A percentile compares a stretch with the other conserved stretches of the same genome.
These are phyloP conservation scores for Bothrops jararaca DNA, from an alignment of 2,113 vertebrate species.

Conservation along the genomic window DNA sequence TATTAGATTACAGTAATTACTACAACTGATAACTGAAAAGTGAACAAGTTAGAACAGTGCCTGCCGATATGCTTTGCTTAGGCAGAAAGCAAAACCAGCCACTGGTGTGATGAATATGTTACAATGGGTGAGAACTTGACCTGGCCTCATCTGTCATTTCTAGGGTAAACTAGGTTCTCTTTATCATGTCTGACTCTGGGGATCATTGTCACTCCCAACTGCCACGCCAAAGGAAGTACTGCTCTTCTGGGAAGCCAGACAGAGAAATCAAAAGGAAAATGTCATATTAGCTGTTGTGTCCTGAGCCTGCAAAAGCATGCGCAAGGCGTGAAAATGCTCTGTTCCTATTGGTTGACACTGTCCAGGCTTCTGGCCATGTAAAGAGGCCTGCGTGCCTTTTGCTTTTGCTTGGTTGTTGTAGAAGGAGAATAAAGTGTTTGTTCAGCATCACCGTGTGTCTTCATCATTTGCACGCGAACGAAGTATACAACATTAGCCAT, in stretches of 20 bases:
- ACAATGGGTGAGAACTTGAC: conserved; percentile 1
- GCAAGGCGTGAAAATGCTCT: no score
- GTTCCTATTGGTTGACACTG: no score
- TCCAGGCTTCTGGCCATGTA: no score
- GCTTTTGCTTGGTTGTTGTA: no score
- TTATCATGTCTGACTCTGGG: conserved; percentile 29
- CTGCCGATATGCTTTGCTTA: conserved; percentile 24
- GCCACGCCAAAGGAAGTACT: conserved; percentile 8
- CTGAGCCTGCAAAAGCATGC: no score
- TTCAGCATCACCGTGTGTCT: no score
- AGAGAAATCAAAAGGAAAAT: background rate
- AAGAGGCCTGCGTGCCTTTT: no score
- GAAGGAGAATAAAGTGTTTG: no score
- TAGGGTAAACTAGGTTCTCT: conserved; percentile 15
- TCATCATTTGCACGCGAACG: no score
- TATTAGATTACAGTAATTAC: conserved; percentile 38
- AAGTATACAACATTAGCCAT: no score
- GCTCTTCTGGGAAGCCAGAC: conserved; percentile 18
- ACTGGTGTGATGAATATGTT: background rate
- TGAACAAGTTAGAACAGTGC: conserved; percentile 8
- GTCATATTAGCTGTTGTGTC: no score
- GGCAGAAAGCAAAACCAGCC: background rate
- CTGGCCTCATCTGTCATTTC: conserved; percentile 36
- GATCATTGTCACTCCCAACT: conserved; percentile 24
- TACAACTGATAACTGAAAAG: conserved; percentile 22